Evolutionary conservation across 2,797 vertebrate genomes (phyloP).

Genomic region (Acropternis orthonyx): DNA sequence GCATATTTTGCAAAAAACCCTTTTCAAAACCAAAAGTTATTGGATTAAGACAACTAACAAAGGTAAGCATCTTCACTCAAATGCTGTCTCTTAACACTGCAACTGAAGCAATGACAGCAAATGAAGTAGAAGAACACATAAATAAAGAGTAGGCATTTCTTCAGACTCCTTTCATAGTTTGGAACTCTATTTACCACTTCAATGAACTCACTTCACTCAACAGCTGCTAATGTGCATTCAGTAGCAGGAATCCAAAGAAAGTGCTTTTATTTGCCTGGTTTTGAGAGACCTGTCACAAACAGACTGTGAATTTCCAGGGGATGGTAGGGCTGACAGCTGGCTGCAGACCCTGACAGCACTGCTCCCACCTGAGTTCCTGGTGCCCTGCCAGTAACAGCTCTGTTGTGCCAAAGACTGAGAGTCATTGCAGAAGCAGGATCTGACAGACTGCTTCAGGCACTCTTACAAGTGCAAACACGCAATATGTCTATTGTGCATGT

Average conservation of each 20-base stretch:
- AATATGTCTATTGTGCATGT: constrained; percentile 27
- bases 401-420: background rate
- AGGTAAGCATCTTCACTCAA: background rate
- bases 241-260: background rate
- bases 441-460: constrained; percentile 2
- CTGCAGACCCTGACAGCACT: background rate
- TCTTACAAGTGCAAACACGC: constrained; percentile 25
- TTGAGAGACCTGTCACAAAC: background rate
- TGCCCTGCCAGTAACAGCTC: background rate
- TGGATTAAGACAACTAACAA: background rate
- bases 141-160: background rate
- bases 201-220: background rate
- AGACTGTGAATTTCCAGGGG: background rate
- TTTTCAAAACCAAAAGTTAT: background rate
- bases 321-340: background rate
- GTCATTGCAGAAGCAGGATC: background rate
- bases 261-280: background rate
- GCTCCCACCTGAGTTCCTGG: background rate
- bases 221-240: background rate
- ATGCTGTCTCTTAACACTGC: background rate
- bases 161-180: background rate
- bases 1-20: background rate
- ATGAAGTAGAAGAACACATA: background rate
- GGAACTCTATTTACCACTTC: background rate
- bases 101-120: background rate